Evolutionary conservation across 1,140 invertebrate genomes (phyloP).

Genomic region (Apis florea): DNA sequence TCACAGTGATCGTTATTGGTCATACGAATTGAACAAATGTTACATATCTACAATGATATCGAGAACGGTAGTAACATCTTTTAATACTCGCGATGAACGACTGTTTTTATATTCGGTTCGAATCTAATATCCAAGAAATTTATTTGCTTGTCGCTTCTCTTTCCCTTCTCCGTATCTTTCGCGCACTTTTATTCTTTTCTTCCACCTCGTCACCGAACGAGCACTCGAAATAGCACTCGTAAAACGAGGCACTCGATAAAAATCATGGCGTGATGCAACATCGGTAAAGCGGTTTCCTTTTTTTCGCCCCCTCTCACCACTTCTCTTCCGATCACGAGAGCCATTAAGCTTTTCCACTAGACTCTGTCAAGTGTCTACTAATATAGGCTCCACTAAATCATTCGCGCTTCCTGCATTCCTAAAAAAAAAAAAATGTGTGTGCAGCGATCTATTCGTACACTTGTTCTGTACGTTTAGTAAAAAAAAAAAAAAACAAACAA

Average conservation of each 20-base stretch:
- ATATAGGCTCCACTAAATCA: conserved; percentile 40
- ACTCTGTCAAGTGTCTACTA: conserved; percentile 41
- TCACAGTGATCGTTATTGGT: background rate
- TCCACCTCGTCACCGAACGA: conserved; percentile 7
- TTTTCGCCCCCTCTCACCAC: background rate
- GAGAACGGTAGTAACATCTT: background rate
- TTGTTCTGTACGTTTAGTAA: too few species aligned
- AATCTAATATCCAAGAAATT: conserved; percentile 40
- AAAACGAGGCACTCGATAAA: conserved; percentile 24
- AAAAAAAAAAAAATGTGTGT: background rate
- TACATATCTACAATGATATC: background rate
- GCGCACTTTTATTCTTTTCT: background rate
- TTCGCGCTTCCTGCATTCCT: conserved; percentile 9
- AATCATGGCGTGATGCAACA: conserved; percentile 37
- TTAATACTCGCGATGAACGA: conserved; percentile 15
- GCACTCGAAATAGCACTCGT: conserved; percentile 37
- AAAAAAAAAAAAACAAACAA: background rate
- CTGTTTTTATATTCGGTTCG: background rate
- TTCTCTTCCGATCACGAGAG: conserved; percentile 36
- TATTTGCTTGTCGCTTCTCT: background rate
- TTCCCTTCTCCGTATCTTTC: background rate
- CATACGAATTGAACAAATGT: background rate
- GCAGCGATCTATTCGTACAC: background rate
- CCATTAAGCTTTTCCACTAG: conserved; percentile 47
- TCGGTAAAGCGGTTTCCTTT: conserved; percentile 32